phyloP scores from a whole-genome alignment of 2,113 vertebrate genomes.

The Tylochromis polylepis region DNA sequence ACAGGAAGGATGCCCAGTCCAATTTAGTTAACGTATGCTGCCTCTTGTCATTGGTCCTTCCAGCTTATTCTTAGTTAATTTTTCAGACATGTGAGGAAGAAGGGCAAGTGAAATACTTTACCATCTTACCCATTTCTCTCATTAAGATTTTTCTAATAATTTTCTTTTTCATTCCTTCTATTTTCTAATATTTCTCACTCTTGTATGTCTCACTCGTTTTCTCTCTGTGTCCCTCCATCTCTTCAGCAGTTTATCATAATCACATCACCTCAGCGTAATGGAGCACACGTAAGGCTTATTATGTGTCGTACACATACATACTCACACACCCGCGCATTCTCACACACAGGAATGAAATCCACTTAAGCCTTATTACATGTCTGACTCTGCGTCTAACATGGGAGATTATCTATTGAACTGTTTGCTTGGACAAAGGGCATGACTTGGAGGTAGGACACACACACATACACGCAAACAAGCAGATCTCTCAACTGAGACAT shows the following conservation, averaged over 20 bases:
- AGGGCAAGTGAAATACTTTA: neutral
- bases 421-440: slow-evolving; percentile 42
- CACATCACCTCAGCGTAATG: slow-evolving; percentile 60
- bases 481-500: neutral
- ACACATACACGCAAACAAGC: neutral
- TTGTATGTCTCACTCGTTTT: neutral
- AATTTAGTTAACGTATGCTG: slow-evolving; percentile 8
- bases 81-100: neutral
- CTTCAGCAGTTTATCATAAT: slow-evolving; percentile 67
- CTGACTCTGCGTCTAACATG: slow-evolving; percentile 52
- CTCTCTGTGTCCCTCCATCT: slow-evolving; percentile 34
- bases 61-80: neutral
- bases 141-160: neutral
- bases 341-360: slow-evolving; percentile 27
- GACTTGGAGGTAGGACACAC: neutral
- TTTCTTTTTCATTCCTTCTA: neutral
- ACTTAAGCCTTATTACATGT: slow-evolving; percentile 66
- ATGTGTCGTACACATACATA: slow-evolving; percentile 16
- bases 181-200: neutral
- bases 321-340: neutral
- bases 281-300: slow-evolving; percentile 65
- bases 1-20: neutral
- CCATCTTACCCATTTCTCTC: neutral
- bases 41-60: neutral
- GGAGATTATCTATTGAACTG: slow-evolving; percentile 56